Evolutionary conservation across 2,797 vertebrate genomes (phyloP).

Genomic region (Gallirallus australis): DNA sequence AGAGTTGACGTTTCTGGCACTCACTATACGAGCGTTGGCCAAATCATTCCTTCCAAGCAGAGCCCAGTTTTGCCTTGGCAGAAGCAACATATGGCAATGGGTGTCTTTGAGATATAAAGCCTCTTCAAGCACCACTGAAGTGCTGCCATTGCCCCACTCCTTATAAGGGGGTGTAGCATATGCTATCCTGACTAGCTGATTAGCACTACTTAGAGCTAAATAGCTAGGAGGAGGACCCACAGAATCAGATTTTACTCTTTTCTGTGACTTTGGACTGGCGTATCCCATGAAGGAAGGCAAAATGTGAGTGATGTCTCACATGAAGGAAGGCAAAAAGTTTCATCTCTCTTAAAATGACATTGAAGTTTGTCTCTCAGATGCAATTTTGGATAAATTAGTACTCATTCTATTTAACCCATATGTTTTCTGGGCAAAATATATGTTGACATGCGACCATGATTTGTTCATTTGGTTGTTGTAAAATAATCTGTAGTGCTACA

Average conservation of each 20-base stretch:
- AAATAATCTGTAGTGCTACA: neutral
- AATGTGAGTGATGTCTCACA: neutral
- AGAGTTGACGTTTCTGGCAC: conserved; percentile 49
- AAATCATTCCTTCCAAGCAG: conserved; percentile 39
- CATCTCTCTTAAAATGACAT: neutral
- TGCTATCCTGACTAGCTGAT: conserved; percentile 53
- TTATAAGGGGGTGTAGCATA: conserved; percentile 53
- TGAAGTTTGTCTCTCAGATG: neutral
- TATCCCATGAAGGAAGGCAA: neutral
- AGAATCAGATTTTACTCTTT: neutral
- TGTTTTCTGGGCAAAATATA: neutral
- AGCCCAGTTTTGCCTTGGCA: conserved; percentile 41
- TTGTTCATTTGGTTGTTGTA: neutral
- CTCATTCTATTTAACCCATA: neutral
- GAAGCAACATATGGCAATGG: conserved; percentile 42
- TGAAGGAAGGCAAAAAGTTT: neutral
- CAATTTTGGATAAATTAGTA: neutral
- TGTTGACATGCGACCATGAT: neutral
- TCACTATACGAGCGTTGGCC: neutral
- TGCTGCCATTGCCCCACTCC: conserved; percentile 58
- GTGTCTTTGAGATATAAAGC: conserved; percentile 48
- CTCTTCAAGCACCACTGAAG: conserved; percentile 53
- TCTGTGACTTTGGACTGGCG: neutral
- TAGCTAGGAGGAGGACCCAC: neutral
- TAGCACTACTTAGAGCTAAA: conserved; percentile 54